Conservation (phyloP, 2,888 invertebrate species). For the Pandemis heparana region DNA sequence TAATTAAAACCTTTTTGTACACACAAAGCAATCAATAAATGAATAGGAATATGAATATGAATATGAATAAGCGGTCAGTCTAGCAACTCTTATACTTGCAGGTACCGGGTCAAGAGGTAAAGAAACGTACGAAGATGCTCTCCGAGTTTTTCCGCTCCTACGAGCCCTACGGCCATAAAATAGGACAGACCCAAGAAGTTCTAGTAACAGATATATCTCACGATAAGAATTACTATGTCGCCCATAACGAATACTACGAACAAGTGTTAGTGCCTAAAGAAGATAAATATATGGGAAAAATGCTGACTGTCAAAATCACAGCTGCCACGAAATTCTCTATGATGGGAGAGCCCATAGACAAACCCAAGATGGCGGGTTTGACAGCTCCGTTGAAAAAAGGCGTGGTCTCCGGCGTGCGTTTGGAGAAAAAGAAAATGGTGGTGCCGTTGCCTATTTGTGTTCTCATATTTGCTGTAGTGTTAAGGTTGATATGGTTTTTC, state of each 20-base stretch:
- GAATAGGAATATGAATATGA: no score
- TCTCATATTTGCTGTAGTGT: constrained; percentile 71
- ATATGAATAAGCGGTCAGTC: no score
- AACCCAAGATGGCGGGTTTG: constrained; percentile 83
- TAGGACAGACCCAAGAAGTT: constrained; percentile 90
- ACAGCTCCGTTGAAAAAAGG: constrained; percentile 84
- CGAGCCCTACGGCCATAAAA: constrained; percentile 90
- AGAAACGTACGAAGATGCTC: constrained; percentile 94
- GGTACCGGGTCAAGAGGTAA: constrained; percentile 95
- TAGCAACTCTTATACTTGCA: constrained; percentile 46
- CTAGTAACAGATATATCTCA: constrained; percentile 97
- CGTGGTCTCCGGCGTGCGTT: constrained; percentile 81
- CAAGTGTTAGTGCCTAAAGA: constrained; percentile 93
- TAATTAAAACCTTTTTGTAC: no score
- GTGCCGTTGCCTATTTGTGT: constrained; percentile 68
- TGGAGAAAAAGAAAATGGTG: constrained; percentile 52
- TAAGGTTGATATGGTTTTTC: constrained; percentile 76
- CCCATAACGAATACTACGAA: constrained; percentile 98
- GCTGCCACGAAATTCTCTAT: constrained; percentile 91
- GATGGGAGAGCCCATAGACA: constrained; percentile 88
- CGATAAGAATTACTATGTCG: constrained; percentile 96
- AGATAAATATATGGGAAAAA: constrained; percentile 92
- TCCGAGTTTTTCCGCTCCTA: constrained; percentile 97
- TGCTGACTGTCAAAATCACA: constrained; percentile 91
- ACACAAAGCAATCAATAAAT: no score